phyloP scores from a whole-genome alignment of 53 echinoderm and acorn worm genomes.

The Paracentrotus lividus region DNA sequence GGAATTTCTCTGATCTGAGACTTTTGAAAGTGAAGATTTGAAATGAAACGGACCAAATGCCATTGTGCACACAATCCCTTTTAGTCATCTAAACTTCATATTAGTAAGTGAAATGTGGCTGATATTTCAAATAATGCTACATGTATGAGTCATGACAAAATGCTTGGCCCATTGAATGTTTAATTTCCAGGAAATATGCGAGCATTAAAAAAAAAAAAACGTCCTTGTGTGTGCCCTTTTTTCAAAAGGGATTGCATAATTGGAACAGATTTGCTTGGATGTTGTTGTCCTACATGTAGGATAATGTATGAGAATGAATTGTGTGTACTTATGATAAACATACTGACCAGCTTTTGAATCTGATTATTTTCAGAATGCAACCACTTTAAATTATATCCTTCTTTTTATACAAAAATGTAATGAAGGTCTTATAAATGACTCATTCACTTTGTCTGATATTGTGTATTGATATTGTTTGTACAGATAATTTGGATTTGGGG shows the following conservation, averaged over 20 bases:
- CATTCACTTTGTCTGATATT: not conserved
- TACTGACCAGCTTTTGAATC: not conserved
- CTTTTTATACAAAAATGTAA: not conserved
- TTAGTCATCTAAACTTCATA: too few species aligned
- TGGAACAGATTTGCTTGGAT: not conserved
- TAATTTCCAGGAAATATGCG: not conserved
- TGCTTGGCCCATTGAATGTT: not conserved
- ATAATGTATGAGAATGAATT: not conserved
- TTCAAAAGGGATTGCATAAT: not conserved
- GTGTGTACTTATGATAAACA: not conserved
- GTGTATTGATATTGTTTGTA: conserved; percentile 4
- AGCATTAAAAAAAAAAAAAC: not conserved
- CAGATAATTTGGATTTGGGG: not conserved
- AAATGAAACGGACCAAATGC: too few species aligned
- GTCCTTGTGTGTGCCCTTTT: not conserved
- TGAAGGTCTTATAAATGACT: not conserved
- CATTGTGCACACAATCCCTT: too few species aligned
- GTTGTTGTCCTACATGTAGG: not conserved
- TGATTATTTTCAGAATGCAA: not conserved
- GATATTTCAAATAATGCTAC: not conserved
- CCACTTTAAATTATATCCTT: not conserved
- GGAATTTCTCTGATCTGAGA: too few species aligned
- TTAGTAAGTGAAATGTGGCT: too few species aligned
- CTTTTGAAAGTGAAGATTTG: too few species aligned
- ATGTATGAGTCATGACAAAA: not conserved